These are phyloP conservation scores for Chamaea fasciata DNA, from an alignment of 2,113 vertebrate species.

Conservation along the genomic window DNA sequence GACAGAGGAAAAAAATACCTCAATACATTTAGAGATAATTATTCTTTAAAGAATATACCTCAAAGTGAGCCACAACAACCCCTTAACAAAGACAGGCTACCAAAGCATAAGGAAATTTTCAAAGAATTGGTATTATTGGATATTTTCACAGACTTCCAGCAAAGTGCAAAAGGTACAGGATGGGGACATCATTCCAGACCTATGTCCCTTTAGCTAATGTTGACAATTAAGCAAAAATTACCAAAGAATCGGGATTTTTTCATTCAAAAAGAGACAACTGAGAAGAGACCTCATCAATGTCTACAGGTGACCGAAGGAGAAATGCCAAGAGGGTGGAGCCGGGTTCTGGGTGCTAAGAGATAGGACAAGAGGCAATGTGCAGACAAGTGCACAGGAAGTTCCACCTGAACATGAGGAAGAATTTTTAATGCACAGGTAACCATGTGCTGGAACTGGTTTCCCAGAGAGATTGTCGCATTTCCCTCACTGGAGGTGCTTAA, in stretches of 20 bases:
- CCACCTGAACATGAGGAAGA: not conserved
- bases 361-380: not conserved
- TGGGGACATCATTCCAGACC: not conserved
- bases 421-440: not conserved
- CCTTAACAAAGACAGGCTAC: not conserved
- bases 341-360: not conserved
- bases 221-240: not conserved
- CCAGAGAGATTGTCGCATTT: rapidly evolving
- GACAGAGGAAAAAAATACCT: not conserved
- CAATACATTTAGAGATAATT: not conserved
- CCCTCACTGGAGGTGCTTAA: not conserved
- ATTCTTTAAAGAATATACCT: not conserved
- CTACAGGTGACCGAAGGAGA: not conserved
- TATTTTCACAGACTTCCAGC: not conserved
- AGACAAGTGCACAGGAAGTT: not conserved
- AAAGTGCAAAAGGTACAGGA: not conserved
- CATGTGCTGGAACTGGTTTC: too few relatives aligned
- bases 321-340: not conserved
- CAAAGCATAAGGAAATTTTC: not conserved
- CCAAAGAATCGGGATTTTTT: not conserved
- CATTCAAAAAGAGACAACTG: not conserved
- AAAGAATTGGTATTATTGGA: not conserved
- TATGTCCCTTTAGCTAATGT: not conserved
- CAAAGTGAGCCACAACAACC: not conserved
- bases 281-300: not conserved